Percentiles rank a stretch among this genome's conserved stretches.
Evolutionary conservation across 2,888 invertebrate species (phyloP).

Genomic region (Elysia crispata): DNA sequence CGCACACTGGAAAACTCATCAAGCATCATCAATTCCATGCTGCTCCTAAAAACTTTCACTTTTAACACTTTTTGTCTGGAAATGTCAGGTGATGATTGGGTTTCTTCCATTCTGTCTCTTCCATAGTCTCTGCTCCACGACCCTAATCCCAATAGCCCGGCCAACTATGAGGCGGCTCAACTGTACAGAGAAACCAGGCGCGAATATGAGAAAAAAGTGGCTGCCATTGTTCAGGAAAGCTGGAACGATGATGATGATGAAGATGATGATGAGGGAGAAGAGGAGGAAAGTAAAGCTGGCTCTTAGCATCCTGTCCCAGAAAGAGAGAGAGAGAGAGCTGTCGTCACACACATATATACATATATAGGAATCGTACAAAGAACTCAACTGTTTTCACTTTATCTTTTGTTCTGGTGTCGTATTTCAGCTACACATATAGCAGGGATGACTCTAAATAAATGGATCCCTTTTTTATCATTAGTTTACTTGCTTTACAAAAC

Average conservation of each 20-base stretch:
- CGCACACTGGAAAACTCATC: no score
- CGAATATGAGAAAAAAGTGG: slow-evolving; percentile 99
- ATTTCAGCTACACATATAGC: no score
- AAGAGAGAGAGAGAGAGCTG: not conserved
- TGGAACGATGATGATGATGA: slow-evolving; percentile 81
- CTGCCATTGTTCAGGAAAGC: slow-evolving; percentile 99
- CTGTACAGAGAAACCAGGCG: slow-evolving; percentile 98
- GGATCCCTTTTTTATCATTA: no score
- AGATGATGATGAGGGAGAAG: slow-evolving; percentile 59
- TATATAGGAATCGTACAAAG: not conserved
- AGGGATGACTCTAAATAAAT: no score
- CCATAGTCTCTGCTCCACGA: slow-evolving; percentile 97
- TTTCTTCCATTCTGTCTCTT: slow-evolving; percentile 20
- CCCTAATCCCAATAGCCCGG: slow-evolving; percentile 99
- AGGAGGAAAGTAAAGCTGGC: slow-evolving; percentile 46
- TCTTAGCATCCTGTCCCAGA: slow-evolving; percentile 47
- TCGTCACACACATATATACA: not conserved
- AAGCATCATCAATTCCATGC: no score
- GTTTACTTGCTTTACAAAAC: no score
- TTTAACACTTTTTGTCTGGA: no score
- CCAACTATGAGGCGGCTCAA: slow-evolving; percentile 99
- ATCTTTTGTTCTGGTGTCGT: no score
- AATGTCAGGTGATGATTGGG: not conserved
- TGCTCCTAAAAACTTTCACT: no score
- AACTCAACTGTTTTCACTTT: no score